Percentiles rank a stretch among this genome's conserved stretches.
These are phyloP conservation scores for Melanaphis sacchari DNA, from an alignment of 1,140 invertebrate species.

Conservation along the genomic window DNA sequence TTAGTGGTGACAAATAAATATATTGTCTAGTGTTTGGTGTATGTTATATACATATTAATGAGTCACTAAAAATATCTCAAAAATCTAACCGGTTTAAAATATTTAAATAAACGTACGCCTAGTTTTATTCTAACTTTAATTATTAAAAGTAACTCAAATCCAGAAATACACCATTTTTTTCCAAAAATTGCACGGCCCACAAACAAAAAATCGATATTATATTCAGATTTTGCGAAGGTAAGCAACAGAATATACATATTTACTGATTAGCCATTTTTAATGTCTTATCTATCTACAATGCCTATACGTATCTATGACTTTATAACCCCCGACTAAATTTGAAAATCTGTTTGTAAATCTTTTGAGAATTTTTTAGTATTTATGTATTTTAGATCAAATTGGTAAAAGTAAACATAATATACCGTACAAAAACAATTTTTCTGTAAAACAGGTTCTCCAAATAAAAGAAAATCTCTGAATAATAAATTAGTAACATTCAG, in stretches of 20 bases:
- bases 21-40: neutral
- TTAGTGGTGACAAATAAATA: neutral
- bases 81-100: constrained; percentile 32
- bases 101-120: neutral
- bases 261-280: neutral
- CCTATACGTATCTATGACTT: neutral
- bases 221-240: neutral
- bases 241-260: neutral
- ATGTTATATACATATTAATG: neutral
- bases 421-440: neutral
- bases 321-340: neutral
- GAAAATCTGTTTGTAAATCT: neutral
- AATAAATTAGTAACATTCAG: neutral
- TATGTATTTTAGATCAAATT: neutral
- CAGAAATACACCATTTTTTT: neutral
- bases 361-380: neutral
- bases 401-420: neutral
- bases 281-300: neutral
- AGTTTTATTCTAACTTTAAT: neutral
- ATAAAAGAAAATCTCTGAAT: neutral
- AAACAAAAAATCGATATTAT: constrained; percentile 6
- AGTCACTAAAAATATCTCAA: neutral
- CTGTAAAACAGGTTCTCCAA: neutral
- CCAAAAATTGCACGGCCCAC: neutral
- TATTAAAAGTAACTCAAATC: neutral